phyloP scores from a whole-genome alignment of 2,888 invertebrate genomes.

The Nephrotoma guestfalica region DNA sequence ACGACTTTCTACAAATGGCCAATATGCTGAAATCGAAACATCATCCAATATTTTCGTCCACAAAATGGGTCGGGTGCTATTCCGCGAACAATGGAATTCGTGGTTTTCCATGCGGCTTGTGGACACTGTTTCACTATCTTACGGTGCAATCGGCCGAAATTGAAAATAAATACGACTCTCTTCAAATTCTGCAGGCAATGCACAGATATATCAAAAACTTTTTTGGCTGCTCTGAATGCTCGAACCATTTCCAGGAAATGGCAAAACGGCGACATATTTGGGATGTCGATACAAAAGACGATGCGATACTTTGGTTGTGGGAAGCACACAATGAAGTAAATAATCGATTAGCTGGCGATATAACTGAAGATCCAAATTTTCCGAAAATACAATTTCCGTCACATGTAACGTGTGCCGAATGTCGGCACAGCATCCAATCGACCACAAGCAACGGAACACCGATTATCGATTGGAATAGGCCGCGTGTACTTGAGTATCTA shows the following conservation, averaged over 20 bases:
- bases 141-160: conserved; percentile 57
- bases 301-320: conserved; percentile 87
- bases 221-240: conserved; percentile 87
- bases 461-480: conserved; percentile 24
- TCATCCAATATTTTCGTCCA: conserved; percentile 35
- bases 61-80: conserved; percentile 63
- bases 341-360: conserved; percentile 66
- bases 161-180: conserved; percentile 38
- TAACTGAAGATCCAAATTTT: conserved; percentile 77
- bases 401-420: conserved; percentile 47
- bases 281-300: conserved; percentile 53
- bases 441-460: conserved; percentile 13
- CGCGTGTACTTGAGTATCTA: conserved; percentile 24
- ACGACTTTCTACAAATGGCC: conserved; percentile 42
- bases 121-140: conserved; percentile 87
- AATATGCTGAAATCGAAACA: conserved; percentile 37
- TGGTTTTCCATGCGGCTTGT: conserved; percentile 89
- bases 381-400: conserved; percentile 86
- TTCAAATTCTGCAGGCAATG: conserved; percentile 65
- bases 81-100: conserved; percentile 58
- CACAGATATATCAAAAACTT: conserved; percentile 79
- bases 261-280: conserved; percentile 52
- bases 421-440: conserved; percentile 32
- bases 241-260: conserved; percentile 80
- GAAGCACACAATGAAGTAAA: conserved; percentile 88